A percentile compares a stretch with the other conserved stretches of the same genome.
These are phyloP conservation scores for Pseudomugil gertrudae DNA, from an alignment of 2,797 vertebrate species.

Conservation along the genomic window DNA sequence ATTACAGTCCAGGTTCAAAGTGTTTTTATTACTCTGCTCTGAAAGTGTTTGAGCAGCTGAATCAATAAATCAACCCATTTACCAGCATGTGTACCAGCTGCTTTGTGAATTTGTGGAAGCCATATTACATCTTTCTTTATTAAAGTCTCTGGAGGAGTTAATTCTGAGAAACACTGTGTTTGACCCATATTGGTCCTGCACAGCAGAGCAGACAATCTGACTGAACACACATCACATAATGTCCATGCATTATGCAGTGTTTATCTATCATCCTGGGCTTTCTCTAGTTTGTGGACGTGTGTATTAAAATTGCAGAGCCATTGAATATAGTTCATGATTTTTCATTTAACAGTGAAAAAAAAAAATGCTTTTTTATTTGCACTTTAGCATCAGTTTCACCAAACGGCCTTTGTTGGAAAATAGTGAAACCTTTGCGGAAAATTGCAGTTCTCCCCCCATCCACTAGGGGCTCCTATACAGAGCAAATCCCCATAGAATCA, in stretches of 20 bases:
- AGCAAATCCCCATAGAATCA: too few relatives aligned
- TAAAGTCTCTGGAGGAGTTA: background rate
- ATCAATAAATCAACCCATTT: background rate
- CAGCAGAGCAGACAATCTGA: constrained; percentile 1
- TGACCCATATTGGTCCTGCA: constrained; percentile 33
- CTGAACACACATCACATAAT: constrained; percentile 11
- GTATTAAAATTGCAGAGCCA: too few relatives aligned
- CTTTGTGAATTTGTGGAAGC: background rate
- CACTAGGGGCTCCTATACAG: too few relatives aligned
- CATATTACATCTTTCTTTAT: background rate
- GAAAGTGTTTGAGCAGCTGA: background rate
- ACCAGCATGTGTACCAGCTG: background rate
- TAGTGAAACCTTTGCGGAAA: too few relatives aligned
- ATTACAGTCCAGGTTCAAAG: background rate
- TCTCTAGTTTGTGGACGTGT: background rate
- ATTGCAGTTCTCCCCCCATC: too few relatives aligned
- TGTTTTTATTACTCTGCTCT: background rate
- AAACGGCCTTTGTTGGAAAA: too few relatives aligned
- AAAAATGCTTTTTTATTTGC: too few relatives aligned
- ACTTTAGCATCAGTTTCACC: too few relatives aligned
- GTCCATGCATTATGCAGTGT: constrained; percentile 43
- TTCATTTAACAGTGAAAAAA: background rate
- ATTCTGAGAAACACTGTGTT: background rate
- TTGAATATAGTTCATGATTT: background rate
- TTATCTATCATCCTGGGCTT: background rate